Conservation (phyloP, 92 coral and sea anemone genomes). For the Palythoa grandiflora region DNA sequence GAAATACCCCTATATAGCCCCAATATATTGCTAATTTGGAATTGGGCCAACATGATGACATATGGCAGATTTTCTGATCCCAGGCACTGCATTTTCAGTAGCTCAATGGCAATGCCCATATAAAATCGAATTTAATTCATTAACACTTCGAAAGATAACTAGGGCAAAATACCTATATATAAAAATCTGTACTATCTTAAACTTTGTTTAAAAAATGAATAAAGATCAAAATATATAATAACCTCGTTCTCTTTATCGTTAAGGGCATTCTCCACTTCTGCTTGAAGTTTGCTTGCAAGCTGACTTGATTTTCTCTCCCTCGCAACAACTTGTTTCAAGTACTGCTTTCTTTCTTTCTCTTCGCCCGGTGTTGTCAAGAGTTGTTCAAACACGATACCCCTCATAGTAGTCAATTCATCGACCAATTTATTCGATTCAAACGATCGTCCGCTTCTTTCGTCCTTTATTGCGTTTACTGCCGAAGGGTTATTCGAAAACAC, state of each 20-base stretch:
- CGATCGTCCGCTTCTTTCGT: conserved; percentile 80
- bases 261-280: conserved; percentile 80
- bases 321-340: conserved; percentile 80
- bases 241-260: conserved; percentile 98
- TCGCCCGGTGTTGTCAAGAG: conserved; percentile 92
- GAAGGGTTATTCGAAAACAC: conserved; percentile 90
- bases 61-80: no score
- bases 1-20: no score
- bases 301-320: conserved; percentile 90
- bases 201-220: neutral
- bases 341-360: conserved; percentile 78
- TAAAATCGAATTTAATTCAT: no score
- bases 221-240: neutral
- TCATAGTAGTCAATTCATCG: conserved; percentile 73
- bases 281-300: conserved; percentile 82
- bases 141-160: no score
- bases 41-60: no score
- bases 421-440: conserved; percentile 82
- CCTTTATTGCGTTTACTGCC: conserved; percentile 75
- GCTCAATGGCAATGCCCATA: no score
- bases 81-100: no score
- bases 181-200: no score
- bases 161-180: no score
- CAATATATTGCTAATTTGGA: no score
- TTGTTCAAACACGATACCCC: conserved; percentile 88